Conservation (phyloP, 2,888 invertebrate species). For the Andricus quercusramuli region DNA sequence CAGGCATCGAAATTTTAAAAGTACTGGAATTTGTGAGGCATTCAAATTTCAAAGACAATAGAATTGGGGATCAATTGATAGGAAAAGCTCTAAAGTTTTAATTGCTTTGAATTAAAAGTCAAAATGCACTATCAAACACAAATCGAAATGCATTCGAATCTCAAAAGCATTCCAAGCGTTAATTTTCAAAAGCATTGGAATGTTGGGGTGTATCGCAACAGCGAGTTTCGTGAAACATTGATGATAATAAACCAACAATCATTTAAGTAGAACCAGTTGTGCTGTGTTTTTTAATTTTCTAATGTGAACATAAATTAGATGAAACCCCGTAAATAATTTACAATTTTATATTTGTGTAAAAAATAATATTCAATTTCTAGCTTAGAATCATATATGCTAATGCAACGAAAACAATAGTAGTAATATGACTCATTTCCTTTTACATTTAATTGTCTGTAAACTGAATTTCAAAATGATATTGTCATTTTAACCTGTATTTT, state of each 20-base stretch:
- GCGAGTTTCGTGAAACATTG: not conserved
- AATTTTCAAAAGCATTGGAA: not conserved
- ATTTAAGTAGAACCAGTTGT: not conserved
- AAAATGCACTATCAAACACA: not conserved
- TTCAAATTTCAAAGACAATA: not conserved
- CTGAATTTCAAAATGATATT: too few species aligned
- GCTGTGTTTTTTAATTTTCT: not conserved
- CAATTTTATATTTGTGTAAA: too few species aligned
- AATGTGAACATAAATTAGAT: too few species aligned
- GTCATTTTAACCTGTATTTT: too few species aligned
- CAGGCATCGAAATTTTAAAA: not conserved
- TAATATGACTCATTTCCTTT: too few species aligned
- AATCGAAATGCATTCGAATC: not conserved
- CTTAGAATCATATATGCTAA: too few species aligned
- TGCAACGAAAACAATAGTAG: too few species aligned
- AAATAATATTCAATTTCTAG: too few species aligned
- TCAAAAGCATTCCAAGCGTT: conserved; percentile 7
- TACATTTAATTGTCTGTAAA: too few species aligned
- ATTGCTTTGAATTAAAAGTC: too few species aligned
- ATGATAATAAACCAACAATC: not conserved
- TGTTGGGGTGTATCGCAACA: too few species aligned
- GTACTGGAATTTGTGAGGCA: not conserved
- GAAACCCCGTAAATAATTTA: too few species aligned
- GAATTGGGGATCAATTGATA: not conserved
- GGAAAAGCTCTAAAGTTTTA: not conserved